Evolutionary conservation across 2,888 invertebrate species (phyloP).

Genomic region (Lumbricus terrestris): DNA sequence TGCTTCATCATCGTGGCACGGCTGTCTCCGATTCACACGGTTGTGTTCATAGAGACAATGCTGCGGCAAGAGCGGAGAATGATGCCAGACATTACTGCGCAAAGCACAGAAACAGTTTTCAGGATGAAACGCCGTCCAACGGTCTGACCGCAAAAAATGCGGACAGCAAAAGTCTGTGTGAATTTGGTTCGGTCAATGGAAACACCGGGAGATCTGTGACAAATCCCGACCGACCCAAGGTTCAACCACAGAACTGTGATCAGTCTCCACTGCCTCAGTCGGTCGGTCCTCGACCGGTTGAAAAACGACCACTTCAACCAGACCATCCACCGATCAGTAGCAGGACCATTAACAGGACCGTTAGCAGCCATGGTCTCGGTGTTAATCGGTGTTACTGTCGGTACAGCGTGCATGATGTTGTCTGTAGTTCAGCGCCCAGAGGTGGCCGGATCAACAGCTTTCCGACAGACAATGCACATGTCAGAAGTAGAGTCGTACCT

Average conservation of each 20-base stretch:
- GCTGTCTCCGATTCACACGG: not conserved
- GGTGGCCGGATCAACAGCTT: not conserved
- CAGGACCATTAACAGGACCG: not conserved
- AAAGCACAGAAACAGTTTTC: not conserved
- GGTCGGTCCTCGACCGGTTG: not conserved
- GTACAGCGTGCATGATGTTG: not conserved
- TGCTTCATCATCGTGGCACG: slow-evolving; percentile 6
- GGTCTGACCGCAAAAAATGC: not conserved
- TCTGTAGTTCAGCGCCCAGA: not conserved
- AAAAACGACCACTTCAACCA: not conserved
- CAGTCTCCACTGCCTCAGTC: not conserved
- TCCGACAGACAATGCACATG: not conserved
- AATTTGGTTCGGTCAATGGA: not conserved
- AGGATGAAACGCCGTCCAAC: not conserved
- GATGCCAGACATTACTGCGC: not conserved
- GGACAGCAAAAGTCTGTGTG: not conserved
- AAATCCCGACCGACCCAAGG: not conserved
- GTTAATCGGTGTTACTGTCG: not conserved
- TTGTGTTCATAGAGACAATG: not conserved
- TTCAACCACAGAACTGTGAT: not conserved
- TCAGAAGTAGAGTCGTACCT: not conserved
- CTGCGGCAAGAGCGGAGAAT: not conserved
- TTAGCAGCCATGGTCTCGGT: not conserved
- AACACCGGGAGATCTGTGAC: not conserved
- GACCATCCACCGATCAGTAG: too few relatives aligned